Percentiles rank a stretch among this genome's conserved stretches.
phyloP scores from a whole-genome alignment of 1,140 invertebrate species.

The Drosophila arizonae region DNA sequence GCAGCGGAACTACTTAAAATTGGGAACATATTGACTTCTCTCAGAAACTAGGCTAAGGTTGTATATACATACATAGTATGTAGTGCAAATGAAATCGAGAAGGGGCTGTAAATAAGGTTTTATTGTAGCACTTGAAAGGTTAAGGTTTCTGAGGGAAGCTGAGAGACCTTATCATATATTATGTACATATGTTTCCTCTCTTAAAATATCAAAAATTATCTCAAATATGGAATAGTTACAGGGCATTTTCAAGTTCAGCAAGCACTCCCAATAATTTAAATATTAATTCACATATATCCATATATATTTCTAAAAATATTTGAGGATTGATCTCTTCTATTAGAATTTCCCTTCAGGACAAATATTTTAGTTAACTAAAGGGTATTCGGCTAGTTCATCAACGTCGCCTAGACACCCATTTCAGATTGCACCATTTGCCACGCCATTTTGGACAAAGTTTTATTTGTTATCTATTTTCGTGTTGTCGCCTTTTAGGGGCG shows the following conservation, averaged over 20 bases:
- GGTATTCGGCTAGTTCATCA: background rate
- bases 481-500: conserved; percentile 38
- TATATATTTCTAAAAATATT: too few relatives aligned
- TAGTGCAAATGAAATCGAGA: background rate
- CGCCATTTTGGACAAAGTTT: conserved; percentile 5
- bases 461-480: background rate
- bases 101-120: background rate
- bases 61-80: background rate
- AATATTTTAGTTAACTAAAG: background rate
- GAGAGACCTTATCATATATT: too few relatives aligned
- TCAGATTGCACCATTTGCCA: background rate
- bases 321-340: too few relatives aligned
- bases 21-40: background rate
- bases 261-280: too few relatives aligned
- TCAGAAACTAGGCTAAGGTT: conserved; percentile 8
- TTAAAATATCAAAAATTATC: too few relatives aligned
- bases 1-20: conserved; percentile 39
- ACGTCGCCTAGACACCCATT: background rate
- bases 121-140: too few relatives aligned
- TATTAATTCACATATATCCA: too few relatives aligned
- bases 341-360: too few relatives aligned
- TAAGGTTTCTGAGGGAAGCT: too few relatives aligned
- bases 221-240: too few relatives aligned
- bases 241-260: too few relatives aligned
- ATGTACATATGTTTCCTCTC: too few relatives aligned